Conservation (phyloP, 2,797 vertebrate genomes). For the Sardinella longiceps region DNA sequence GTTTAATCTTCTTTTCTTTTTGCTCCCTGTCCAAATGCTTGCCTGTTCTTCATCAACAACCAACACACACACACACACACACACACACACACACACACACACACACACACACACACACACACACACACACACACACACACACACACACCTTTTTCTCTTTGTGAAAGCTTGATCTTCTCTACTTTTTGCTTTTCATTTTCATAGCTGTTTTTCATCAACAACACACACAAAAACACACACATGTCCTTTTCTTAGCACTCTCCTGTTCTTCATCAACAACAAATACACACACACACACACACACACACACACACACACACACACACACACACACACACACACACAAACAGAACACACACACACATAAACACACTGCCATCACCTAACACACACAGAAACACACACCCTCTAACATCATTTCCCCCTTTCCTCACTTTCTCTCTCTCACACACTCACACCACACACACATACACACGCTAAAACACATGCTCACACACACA, state of each 20-base stretch:
- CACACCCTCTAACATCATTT: too few species aligned
- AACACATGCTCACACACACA: slow-evolving; percentile 48
- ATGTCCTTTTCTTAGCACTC: too few species aligned
- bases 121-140: background rate
- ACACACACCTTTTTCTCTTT: too few species aligned
- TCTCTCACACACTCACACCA: slow-evolving; percentile 41
- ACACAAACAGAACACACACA: background rate
- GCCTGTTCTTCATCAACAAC: background rate
- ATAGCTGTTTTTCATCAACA: too few species aligned
- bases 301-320: background rate
- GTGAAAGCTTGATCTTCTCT: too few species aligned
- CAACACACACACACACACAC: background rate
- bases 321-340: too few species aligned
- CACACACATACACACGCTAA: too few species aligned
- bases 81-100: background rate
- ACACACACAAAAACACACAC: background rate
- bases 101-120: background rate
- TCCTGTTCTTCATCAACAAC: background rate
- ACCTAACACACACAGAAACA: background rate
- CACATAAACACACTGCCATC: background rate
- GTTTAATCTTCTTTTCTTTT: too few species aligned
- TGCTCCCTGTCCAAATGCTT: too few species aligned
- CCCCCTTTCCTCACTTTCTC: background rate
- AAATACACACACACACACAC: background rate
- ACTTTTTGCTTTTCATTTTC: too few species aligned